Evolutionary conservation across 2,888 invertebrate genomes (phyloP).

Genomic region (Conistra vaccinii): DNA sequence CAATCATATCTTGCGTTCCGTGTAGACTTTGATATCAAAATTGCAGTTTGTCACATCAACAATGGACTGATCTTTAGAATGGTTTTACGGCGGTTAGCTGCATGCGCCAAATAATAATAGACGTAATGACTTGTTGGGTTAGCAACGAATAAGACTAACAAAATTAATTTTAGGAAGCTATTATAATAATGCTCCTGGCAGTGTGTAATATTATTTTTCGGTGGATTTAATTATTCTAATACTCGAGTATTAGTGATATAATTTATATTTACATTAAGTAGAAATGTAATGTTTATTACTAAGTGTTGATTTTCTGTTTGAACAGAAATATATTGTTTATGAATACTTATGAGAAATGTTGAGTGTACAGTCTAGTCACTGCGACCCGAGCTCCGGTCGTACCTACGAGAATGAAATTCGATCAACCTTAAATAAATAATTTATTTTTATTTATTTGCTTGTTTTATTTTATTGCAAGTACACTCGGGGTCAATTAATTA

Average conservation of each 20-base stretch:
- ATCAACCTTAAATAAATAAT: conserved; percentile 88
- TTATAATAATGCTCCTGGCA: conserved; percentile 83
- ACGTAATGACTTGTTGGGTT: conserved; percentile 78
- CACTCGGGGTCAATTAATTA: background rate
- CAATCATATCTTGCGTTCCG: conserved; percentile 51
- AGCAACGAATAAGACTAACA: conserved; percentile 88
- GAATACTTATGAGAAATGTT: conserved; percentile 86
- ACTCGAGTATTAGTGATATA: conserved; percentile 90
- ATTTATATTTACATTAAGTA: conserved; percentile 89
- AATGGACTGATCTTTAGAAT: conserved; percentile 72
- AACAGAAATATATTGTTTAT: conserved; percentile 88
- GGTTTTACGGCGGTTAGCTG: conserved; percentile 76
- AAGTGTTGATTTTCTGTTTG: conserved; percentile 90
- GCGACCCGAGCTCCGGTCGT: conserved; percentile 88
- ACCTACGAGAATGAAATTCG: conserved; percentile 82
- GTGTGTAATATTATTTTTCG: conserved; percentile 88
- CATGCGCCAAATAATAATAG: conserved; percentile 73
- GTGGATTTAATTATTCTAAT: conserved; percentile 89
- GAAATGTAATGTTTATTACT: conserved; percentile 87
- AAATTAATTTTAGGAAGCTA: conserved; percentile 85
- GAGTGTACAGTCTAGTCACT: conserved; percentile 90
- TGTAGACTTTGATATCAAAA: conserved; percentile 49
- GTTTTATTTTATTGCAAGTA: conserved; percentile 74
- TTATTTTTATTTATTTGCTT: conserved; percentile 86
- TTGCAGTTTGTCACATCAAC: conserved; percentile 54